phyloP scores from a whole-genome alignment of 1,140 invertebrate species.

The Drosophila gunungcola region DNA sequence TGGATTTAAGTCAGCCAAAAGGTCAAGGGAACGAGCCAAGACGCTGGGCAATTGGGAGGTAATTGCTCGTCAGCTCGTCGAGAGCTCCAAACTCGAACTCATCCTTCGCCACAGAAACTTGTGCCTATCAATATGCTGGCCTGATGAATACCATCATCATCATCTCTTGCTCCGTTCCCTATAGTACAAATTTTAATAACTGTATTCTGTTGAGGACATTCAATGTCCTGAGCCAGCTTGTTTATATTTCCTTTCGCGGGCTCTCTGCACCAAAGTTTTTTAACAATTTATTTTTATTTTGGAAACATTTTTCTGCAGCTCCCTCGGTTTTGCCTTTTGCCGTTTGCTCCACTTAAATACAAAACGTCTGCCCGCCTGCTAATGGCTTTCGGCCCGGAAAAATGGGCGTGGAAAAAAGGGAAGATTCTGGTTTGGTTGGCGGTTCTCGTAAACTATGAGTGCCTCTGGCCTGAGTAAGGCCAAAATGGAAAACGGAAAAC shows the following conservation, averaged over 20 bases:
- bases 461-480: constrained; percentile 26
- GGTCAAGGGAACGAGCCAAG: constrained; percentile 27
- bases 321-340: constrained; percentile 29
- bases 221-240: constrained; percentile 51
- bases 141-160: constrained; percentile 49
- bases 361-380: constrained; percentile 55
- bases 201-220: constrained; percentile 54
- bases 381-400: constrained; percentile 42
- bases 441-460: constrained; percentile 42
- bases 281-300: constrained; percentile 66
- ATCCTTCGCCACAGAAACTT: constrained; percentile 36
- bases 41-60: constrained; percentile 49
- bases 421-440: constrained; percentile 21
- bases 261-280: constrained; percentile 38
- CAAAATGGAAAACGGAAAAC: constrained; percentile 44
- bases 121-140: constrained; percentile 64
- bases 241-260: constrained; percentile 54
- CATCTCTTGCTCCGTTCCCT: constrained; percentile 5
- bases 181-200: constrained; percentile 56
- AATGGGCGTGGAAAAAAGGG: constrained; percentile 3
- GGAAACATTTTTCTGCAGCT: constrained; percentile 28
- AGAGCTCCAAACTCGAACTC: background rate
- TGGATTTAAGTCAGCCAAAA: constrained; percentile 53
- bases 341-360: constrained; percentile 50
- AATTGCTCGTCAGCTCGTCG: constrained; percentile 58